A percentile compares a stretch with the other conserved stretches of the same genome.
phyloP scores from a whole-genome alignment of 37 sponge, comb jelly and placozoan species.

The Agelas oroides region DNA sequence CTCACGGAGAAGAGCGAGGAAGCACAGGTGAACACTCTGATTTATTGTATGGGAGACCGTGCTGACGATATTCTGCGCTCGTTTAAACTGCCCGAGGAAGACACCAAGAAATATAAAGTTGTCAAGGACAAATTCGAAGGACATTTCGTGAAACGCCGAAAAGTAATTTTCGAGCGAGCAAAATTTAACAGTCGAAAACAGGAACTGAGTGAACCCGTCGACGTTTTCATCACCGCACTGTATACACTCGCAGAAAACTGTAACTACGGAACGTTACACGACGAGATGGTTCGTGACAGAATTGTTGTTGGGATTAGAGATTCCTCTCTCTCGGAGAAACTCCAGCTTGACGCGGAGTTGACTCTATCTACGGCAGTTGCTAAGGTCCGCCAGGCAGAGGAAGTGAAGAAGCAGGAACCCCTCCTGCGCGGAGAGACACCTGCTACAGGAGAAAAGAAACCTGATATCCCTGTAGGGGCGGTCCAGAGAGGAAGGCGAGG shows the following conservation, averaged over 20 bases:
- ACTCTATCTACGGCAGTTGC: constrained; percentile 5
- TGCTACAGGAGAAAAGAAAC: not conserved
- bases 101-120: constrained; percentile 22
- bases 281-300: constrained; percentile 45
- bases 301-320: constrained; percentile 42
- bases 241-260: constrained; percentile 47
- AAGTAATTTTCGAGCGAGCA: constrained; percentile 47
- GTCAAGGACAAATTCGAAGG: constrained; percentile 24
- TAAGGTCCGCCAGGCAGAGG: constrained; percentile 21
- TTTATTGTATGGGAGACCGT: constrained; percentile 46
- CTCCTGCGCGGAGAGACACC: not conserved
- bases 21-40: constrained; percentile 38
- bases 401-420: constrained; percentile 35
- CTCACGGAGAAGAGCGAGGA: constrained; percentile 25
- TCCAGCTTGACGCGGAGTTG: constrained; percentile 21
- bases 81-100: constrained; percentile 20
- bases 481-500: not conserved
- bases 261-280: constrained; percentile 29
- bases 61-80: constrained; percentile 49
- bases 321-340: constrained; percentile 28
- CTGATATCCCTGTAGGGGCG: not conserved
- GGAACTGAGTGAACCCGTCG: constrained; percentile 37
- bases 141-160: constrained; percentile 29
- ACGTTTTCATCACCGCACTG: constrained; percentile 46
- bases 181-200: constrained; percentile 44